Base-by-base conservation (phyloP, 2,113 vertebrate species). In the Syngnathus scovelli region DNA sequence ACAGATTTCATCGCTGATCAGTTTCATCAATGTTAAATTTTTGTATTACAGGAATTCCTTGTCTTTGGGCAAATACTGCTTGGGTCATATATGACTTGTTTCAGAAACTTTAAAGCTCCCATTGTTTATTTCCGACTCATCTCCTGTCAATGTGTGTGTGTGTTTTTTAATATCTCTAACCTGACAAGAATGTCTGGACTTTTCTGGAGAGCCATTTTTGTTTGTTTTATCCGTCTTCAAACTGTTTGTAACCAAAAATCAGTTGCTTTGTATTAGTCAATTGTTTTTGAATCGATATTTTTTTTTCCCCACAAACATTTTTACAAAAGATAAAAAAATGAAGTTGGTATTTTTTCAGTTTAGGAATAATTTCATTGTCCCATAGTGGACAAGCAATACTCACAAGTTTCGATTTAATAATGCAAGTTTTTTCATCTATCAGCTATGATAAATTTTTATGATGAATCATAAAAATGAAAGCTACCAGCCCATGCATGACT, bases 11-110 rank as follows among this genome's bases (percentile, higher is more conserved):
- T 62, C 23, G 13, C 1, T 36, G 27, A 36, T 44, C 6, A 23
- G 4, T 23, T 15, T 8, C 6, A 44, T 12, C 6, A 37, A 18
- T 62, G 61, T 21, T 62, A 62, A 13, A 11, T 23, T 21, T 62
- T 44, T 44, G 36, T 61, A n/a, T 39, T 23, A 23, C 61, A 15
- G 15, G 15, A 27, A 41, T 62, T 44, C 39, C 21, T 62, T 27
- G n/a, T 44, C 39, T 27, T 62, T 16, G n/a, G 27, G 38, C 27
- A 44, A 44, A n/a, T 44, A 7, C 41, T 62, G n/a, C 41, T 43
- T 62, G n/a, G 39, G 37, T 61, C 59, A 61, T 61, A 61, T 39
- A n/a, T 61, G 59, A 39, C 37, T 39, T 39, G 2, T 39, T 61
- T 61, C 18, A 61, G 37, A 59, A 8, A 59, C 37, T 19, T 61